phyloP scores from a whole-genome alignment of 2,797 vertebrate species.

The Anabas testudineus region DNA sequence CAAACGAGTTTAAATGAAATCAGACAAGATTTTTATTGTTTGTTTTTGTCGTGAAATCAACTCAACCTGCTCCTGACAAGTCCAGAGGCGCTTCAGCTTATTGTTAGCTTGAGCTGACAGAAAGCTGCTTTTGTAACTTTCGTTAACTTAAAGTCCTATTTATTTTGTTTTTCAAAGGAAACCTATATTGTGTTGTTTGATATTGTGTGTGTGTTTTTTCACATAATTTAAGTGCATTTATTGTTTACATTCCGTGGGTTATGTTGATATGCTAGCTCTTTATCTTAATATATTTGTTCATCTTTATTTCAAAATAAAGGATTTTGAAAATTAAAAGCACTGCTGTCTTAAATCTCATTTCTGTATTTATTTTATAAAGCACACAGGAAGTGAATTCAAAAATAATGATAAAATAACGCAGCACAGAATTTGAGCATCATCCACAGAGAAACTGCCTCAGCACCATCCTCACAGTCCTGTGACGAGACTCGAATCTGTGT shows the following conservation, averaged over 20 bases:
- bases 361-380: neutral
- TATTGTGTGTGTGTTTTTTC: slow-evolving; percentile 60
- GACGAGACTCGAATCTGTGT: neutral
- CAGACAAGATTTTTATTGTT: neutral
- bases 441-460: too few species aligned
- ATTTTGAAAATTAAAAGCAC: slow-evolving; percentile 43
- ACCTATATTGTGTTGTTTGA: slow-evolving; percentile 78
- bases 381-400: neutral
- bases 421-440: too few species aligned
- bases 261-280: slow-evolving; percentile 73
- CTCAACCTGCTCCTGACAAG: slow-evolving; percentile 25
- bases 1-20: slow-evolving; percentile 38
- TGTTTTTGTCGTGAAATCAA: slow-evolving; percentile 17
- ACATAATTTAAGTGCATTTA: slow-evolving; percentile 85
- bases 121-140: slow-evolving; percentile 63
- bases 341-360: neutral
- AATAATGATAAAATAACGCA: too few species aligned
- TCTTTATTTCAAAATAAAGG: slow-evolving; percentile 83
- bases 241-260: slow-evolving; percentile 83
- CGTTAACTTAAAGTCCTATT: slow-evolving; percentile 86
- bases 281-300: slow-evolving; percentile 86
- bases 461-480: neutral
- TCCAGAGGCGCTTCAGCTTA: slow-evolving; percentile 33
- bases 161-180: slow-evolving; percentile 81
- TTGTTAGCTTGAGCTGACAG: slow-evolving; percentile 44